Base-by-base conservation (phyloP, 2,113 vertebrate genomes). In the Oncorhynchus masou region DNA sequence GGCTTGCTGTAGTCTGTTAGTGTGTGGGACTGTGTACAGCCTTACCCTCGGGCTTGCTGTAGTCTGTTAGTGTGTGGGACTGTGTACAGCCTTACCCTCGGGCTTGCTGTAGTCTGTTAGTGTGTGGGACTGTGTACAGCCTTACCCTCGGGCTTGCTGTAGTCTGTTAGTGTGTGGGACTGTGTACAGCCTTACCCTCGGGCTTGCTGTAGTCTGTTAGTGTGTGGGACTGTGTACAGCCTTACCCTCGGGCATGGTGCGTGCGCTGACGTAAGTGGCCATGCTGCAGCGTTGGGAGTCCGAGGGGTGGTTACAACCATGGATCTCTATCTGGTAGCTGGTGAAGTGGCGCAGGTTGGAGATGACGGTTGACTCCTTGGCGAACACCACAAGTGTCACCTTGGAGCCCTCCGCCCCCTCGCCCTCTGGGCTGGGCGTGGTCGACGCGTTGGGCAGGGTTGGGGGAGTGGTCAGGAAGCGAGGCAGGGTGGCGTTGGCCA, bases 291-390 rank as follows among this genome's bases (percentile, higher is more conserved):
- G 90, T 0, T 91, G 81, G 1, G 83, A 79, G 0, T 96, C 94
- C 0, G 86, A 79, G 0, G 90, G 93, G 4, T 97, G 93, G 91
- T 99, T 99, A 85, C 98, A 99, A 2, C 97, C 97, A 66, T 96
- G 96, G 78, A 99, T 95, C 91, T 99, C 97, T 0, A 99, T 99
- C 83, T 97, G 96, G 48, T 99, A 99, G 12, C 96, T 97, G 0
- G 97, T 99, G 74, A 99, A 99, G 84, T 99, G 97, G 0, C 94
- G 94, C 81, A 99, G 93, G 83, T 93, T 94, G 0, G 97, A 97
- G 88, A 99, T 97, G 74, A 98, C 95, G 9, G 95, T 86, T 0
- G 96, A 96, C 88, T 99, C 97, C 86, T 95, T 97, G 7, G 87
- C 90, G 24, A 90, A 86, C 9, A 96, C 95, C 4, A 93, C 96